phyloP scores from a whole-genome alignment of 2,888 invertebrate species.

The Eupsilia transversa region DNA sequence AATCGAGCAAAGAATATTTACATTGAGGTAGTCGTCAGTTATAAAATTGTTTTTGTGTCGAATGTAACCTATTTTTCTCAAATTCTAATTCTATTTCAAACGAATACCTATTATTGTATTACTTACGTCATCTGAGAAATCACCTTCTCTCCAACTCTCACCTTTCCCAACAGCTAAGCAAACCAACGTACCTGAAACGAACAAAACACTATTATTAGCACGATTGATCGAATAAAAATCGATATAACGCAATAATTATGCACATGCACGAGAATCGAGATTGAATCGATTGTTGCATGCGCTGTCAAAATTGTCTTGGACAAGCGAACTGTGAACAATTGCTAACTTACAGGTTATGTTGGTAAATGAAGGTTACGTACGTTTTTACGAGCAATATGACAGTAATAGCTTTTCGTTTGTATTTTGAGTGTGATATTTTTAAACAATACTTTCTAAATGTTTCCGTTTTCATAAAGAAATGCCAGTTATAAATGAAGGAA shows the following conservation, averaged over 20 bases:
- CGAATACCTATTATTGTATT: neutral
- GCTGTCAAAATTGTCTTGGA: slow-evolving; percentile 57
- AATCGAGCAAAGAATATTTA: neutral
- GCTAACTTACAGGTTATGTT: slow-evolving; percentile 46
- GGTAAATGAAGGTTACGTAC: slow-evolving; percentile 38
- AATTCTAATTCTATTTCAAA: neutral
- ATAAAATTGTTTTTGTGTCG: too few species aligned
- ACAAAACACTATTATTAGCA: slow-evolving; percentile 55
- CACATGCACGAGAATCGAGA: slow-evolving; percentile 54
- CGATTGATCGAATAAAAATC: slow-evolving; percentile 52
- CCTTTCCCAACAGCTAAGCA: slow-evolving; percentile 38
- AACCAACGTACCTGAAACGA: slow-evolving; percentile 63
- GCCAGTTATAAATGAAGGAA: neutral
- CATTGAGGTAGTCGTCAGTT: neutral
- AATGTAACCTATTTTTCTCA: neutral
- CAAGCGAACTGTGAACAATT: slow-evolving; percentile 58
- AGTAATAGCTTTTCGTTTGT: neutral
- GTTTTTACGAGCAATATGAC: neutral
- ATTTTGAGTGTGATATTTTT: neutral
- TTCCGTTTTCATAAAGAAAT: neutral
- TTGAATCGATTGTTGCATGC: slow-evolving; percentile 56
- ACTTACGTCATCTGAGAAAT: slow-evolving; percentile 42
- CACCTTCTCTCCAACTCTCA: slow-evolving; percentile 19
- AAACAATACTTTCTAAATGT: neutral
- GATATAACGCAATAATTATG: slow-evolving; percentile 56